A percentile compares a stretch with the other conserved stretches of the same genome.
Conservation (phyloP, 2,888 invertebrate species). For the Zootermopsis nevadensis region DNA sequence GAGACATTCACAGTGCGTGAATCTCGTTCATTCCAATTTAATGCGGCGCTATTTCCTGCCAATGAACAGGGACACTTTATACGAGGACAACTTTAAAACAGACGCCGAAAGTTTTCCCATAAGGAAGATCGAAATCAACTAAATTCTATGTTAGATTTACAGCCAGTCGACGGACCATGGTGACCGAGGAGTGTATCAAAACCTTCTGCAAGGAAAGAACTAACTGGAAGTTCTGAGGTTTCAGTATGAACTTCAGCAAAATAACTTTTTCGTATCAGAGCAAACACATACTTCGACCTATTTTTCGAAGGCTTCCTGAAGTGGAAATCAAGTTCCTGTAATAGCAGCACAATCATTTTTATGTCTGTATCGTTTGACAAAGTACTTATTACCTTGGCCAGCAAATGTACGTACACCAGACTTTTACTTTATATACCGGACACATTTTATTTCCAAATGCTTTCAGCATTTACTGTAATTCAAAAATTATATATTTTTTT, state of each 20-base stretch:
- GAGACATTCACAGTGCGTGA: neutral
- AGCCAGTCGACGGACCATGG: conserved; percentile 11
- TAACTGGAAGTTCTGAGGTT: conserved; percentile 26
- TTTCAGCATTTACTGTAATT: too few relatives aligned
- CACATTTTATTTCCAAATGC: too few relatives aligned
- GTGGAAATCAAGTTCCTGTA: neutral
- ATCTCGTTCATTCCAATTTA: neutral
- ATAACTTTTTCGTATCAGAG: neutral
- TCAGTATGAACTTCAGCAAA: conserved; percentile 9
- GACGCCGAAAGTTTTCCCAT: conserved; percentile 20
- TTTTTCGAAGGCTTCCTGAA: neutral
- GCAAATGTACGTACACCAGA: too few relatives aligned
- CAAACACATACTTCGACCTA: conserved; percentile 18
- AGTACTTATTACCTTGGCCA: too few relatives aligned
- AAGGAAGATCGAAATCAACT: conserved; percentile 33
- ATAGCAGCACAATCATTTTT: too few relatives aligned
- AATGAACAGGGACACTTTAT: neutral
- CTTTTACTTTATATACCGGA: too few relatives aligned
- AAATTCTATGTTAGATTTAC: conserved; percentile 37
- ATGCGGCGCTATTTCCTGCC: neutral
- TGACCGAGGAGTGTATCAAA: conserved; percentile 11
- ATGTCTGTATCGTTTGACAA: too few relatives aligned
- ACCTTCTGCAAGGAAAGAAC: conserved; percentile 3
- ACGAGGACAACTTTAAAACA: neutral
- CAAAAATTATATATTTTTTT: too few relatives aligned